Evolutionary conservation across 1,140 invertebrate species (phyloP).

Genomic region (Zaprionus kolodkinae): DNA sequence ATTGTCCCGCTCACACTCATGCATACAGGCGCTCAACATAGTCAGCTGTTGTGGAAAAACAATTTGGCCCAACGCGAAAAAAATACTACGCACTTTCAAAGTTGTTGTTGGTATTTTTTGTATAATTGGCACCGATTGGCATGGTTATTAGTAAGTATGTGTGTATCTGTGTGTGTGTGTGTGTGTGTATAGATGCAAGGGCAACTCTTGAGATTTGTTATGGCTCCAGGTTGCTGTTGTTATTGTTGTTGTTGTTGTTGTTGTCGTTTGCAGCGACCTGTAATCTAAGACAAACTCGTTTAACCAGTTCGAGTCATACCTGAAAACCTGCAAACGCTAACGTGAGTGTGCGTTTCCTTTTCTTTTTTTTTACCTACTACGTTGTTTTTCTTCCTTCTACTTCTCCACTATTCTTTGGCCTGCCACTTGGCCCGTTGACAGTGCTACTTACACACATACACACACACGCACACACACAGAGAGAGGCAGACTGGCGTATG

Average conservation of each 20-base stretch:
- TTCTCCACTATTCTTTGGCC: conserved; percentile 36
- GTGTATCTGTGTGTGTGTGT: not conserved
- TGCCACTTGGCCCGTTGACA: conserved; percentile 31
- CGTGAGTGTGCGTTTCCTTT: conserved; percentile 50
- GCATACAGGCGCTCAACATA: conserved; percentile 8
- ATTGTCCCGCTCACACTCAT: conserved; percentile 46
- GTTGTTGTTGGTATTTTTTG: not conserved
- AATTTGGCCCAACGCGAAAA: conserved; percentile 21
- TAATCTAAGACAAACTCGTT: conserved; percentile 71
- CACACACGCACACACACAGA: conserved; percentile 1
- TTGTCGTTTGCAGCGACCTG: conserved; percentile 48
- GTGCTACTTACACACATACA: conserved; percentile 23
- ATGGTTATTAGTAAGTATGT: conserved; percentile 24
- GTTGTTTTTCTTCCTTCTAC: conserved; percentile 40
- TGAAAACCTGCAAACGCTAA: conserved; percentile 47
- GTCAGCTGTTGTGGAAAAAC: conserved; percentile 43
- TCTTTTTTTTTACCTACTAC: conserved; percentile 56
- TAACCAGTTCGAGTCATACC: conserved; percentile 60
- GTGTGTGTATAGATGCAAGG: conserved; percentile 24
- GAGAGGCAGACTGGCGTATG: not conserved
- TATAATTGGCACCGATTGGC: conserved; percentile 34
- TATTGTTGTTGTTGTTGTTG: conserved; percentile 38
- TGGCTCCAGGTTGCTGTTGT: conserved; percentile 34
- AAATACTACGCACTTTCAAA: conserved; percentile 41
- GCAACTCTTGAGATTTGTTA: conserved; percentile 33